Conservation (phyloP, 1,140 invertebrate genomes). For the Brachionus rotundiformis region DNA sequence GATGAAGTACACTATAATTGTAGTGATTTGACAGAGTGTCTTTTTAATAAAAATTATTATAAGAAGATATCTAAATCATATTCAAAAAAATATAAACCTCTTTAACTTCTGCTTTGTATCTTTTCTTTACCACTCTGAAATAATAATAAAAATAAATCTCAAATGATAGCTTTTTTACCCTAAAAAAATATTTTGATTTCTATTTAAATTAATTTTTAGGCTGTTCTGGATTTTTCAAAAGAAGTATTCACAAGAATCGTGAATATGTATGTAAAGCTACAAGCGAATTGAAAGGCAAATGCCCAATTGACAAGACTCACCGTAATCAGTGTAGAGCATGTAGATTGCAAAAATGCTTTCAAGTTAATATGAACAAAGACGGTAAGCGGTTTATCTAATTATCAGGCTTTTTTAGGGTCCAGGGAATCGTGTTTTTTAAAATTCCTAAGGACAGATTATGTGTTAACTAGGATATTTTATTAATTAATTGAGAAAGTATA, state of each 20-base stretch:
- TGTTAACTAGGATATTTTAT: background rate
- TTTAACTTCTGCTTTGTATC: too few species aligned
- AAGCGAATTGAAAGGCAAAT: slow-evolving; percentile 69
- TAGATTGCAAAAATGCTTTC: slow-evolving; percentile 90
- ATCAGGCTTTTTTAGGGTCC: background rate
- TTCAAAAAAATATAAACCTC: too few species aligned
- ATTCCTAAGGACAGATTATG: background rate
- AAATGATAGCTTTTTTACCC: too few species aligned
- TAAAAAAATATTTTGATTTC: slow-evolving; percentile 45
- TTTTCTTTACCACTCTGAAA: too few species aligned
- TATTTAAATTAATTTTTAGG: slow-evolving; percentile 66
- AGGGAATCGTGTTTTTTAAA: background rate
- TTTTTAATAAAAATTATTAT: too few species aligned
- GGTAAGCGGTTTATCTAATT: slow-evolving; percentile 68
- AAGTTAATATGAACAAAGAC: slow-evolving; percentile 97
- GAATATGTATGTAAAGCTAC: slow-evolving; percentile 94
- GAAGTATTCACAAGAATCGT: slow-evolving; percentile 89
- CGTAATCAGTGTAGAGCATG: slow-evolving; percentile 95
- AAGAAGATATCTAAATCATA: too few species aligned
- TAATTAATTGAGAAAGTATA: slow-evolving; percentile 24
- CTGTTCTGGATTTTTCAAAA: slow-evolving; percentile 94
- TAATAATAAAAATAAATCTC: too few species aligned
- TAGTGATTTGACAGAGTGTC: too few species aligned
- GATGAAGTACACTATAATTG: too few species aligned
- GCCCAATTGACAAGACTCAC: slow-evolving; percentile 94